These are phyloP conservation scores for Dryobotodes eremita DNA, from an alignment of 2,888 invertebrate species.

Conservation along the genomic window DNA sequence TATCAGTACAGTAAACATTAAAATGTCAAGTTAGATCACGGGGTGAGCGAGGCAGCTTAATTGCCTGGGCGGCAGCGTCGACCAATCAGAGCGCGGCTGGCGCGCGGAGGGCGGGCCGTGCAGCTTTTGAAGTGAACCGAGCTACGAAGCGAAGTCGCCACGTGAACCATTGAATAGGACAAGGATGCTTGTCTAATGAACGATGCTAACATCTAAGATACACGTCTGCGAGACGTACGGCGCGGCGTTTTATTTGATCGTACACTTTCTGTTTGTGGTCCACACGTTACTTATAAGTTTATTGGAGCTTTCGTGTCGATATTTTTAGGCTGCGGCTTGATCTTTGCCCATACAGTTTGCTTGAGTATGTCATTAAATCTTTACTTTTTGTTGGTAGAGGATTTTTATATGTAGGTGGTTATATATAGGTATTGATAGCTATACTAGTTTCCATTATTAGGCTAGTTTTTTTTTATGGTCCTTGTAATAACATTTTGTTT, in stretches of 20 bases:
- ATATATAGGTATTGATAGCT: neutral
- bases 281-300: slow-evolving; percentile 1
- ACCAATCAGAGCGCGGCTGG: slow-evolving; percentile 82
- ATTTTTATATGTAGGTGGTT: neutral
- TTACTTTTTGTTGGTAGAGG: neutral
- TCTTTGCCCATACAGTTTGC: neutral
- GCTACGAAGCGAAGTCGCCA: slow-evolving; percentile 88
- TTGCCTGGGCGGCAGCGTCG: slow-evolving; percentile 84
- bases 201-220: slow-evolving; percentile 58
- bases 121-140: slow-evolving; percentile 81
- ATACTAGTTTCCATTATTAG: neutral
- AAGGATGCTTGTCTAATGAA: slow-evolving; percentile 65
- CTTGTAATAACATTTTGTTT: neutral
- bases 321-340: slow-evolving; percentile 10
- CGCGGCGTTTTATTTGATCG: slow-evolving; percentile 42
- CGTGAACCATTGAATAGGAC: slow-evolving; percentile 66
- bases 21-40: slow-evolving; percentile 87
- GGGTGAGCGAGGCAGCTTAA: slow-evolving; percentile 84
- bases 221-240: slow-evolving; percentile 26
- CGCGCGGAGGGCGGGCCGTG: slow-evolving; percentile 82
- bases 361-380: neutral
- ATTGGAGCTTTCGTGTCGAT: neutral
- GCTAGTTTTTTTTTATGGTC: neutral
- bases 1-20: slow-evolving; percentile 85
- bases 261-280: slow-evolving; percentile 23